Base-by-base conservation (phyloP, 2,888 invertebrate species). In the Torymus auratus region DNA sequence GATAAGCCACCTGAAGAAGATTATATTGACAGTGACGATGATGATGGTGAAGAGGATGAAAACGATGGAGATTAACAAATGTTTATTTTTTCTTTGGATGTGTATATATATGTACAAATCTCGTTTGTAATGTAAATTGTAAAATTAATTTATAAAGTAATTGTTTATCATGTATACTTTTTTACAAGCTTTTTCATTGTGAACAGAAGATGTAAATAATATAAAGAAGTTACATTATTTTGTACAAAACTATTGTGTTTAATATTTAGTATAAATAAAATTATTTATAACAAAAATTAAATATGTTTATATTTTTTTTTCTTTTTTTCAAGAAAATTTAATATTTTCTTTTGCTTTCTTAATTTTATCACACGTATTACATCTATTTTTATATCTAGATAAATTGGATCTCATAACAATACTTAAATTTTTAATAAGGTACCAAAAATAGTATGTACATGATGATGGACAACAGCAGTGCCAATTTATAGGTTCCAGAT, bases 1-100 rank as follows among this genome's bases (percentile, higher is more conserved):
- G 84, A 88, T 71, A 82, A 83, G 64, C 70, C 76, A 23, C 67
- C 84, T 52, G 81, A 82, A 77, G 82, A 75, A 68, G 56, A 77
- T 41, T 41, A 41, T 41, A 7, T 41, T 41, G 41, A 41, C 0
- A 41, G 41, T 14, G 58, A 64, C 2, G 67, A 64, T 52, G 14
- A 70, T 15, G 77, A 76, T n/a, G 62, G 53, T 62, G 53, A 71
- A 53, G 15, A 73, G 41, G 41, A 41, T 41, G 41, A 41, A 41
- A 50, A 50, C 10, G 14, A 61, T 13, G 15, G 20, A 60, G 58
- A 70, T 65, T 67, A 70, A 71, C 23, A 68, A 71, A 52, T 64
- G n/a, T 81, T 53, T 70, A 74, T 78, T 56, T 78, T 58, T 78
- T 55, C 15, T 53, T 70, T 52, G 14, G 58, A n/a, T 14, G 69